Base-by-base conservation (phyloP, 2,113 vertebrate species). In the Nannobrachium achirus region DNA sequence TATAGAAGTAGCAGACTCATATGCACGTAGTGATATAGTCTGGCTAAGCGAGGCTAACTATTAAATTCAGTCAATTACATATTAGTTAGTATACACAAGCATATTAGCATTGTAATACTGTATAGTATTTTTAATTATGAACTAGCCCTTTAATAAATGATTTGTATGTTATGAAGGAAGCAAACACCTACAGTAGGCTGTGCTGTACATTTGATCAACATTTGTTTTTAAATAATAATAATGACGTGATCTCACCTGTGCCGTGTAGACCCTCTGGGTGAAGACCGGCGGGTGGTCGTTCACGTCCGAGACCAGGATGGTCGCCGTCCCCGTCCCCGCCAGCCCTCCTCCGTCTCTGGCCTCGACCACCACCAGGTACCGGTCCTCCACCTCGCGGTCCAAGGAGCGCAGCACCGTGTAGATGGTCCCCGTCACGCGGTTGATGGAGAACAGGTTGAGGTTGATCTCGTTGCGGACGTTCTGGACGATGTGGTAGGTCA, bases 271-370 rank as follows among this genome's bases (percentile, higher is more conserved):
- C 64, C 64, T 93, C 69, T 94, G 93, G 2, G 93, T 91, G 81
- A 97, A 97, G 63, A 95, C 78, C 0, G 95, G 95, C 15, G 94
- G 90, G 6, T 97, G 94, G 67, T 97, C 95, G 0, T 97, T 97
- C 18, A 96, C 80, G n/a, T 96, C 95, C 0, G 94, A 93, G 52
- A 97, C 87, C 56, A 93, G 62, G 75, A 97, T 94, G 41, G 95
- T 97, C 49, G 95, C 95, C 0, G 95, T 97, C 16, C 94, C 95
- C 0, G 95, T 97, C 11, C 95, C 95, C 1, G 88, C 88, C 11
- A 96, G 88, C 1, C 94, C 95, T 10, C 94, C 95, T 74, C 95
- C 95, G 46, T 97, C 95, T 65, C 80, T 86, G 49, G 95, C 95
- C 81, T 96, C 94, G 66, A 96, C 90, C 56, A 97, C 94, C 48